Conservation (phyloP, 2,797 vertebrate species). For the Clarias fuscus region DNA sequence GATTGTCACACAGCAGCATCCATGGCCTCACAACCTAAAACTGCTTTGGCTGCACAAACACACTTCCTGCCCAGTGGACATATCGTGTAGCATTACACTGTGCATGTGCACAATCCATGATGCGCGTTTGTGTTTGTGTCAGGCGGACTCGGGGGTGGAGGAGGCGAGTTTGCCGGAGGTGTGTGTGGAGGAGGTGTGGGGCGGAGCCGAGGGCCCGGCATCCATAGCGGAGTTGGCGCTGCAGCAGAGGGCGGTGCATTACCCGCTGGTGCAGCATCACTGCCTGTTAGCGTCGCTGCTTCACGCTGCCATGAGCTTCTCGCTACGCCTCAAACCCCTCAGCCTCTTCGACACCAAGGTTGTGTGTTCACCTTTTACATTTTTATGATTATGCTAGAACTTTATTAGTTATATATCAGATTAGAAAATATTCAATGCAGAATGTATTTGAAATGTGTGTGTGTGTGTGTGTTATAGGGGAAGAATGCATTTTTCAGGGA, state of each 20-base stretch:
- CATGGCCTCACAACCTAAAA: neutral
- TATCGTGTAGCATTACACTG: neutral
- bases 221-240: slow-evolving; percentile 93
- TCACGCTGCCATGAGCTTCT: slow-evolving; percentile 83
- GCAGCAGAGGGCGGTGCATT: slow-evolving; percentile 91
- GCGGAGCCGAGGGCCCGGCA: slow-evolving; percentile 81
- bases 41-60: neutral
- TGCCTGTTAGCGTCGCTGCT: slow-evolving; percentile 85
- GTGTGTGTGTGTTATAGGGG: slow-evolving; percentile 72
- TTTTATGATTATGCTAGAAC: neutral
- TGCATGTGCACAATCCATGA: neutral
- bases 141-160: slow-evolving; percentile 88
- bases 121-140: neutral
- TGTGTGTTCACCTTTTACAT: neutral
- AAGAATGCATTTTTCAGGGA: slow-evolving; percentile 99
- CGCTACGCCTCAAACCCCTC: slow-evolving; percentile 88
- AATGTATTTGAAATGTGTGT: neutral
- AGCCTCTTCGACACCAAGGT: slow-evolving; percentile 95
- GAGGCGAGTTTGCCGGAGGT: slow-evolving; percentile 81
- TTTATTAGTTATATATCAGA: too few relatives aligned
- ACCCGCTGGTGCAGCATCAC: slow-evolving; percentile 92
- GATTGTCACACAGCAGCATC: neutral
- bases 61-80: neutral
- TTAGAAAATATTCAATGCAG: neutral
- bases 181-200: slow-evolving; percentile 89